These are phyloP conservation scores for Chironomus striatipennis DNA, from an alignment of 1,140 invertebrate genomes.

Conservation along the genomic window DNA sequence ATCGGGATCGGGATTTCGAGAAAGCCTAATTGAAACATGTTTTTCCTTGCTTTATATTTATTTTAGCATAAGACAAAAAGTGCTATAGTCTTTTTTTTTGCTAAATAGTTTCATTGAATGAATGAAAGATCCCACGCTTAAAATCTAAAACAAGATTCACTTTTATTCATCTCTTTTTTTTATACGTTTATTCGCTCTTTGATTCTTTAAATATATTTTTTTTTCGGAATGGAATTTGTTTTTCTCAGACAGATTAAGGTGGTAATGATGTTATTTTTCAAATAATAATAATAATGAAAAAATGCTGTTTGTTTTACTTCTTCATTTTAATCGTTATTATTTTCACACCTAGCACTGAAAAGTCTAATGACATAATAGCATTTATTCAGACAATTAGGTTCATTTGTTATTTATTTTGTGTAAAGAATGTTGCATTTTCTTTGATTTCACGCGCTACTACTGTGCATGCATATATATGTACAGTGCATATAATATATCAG, in stretches of 20 bases:
- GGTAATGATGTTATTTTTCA: conserved; percentile 13
- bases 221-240: conserved; percentile 9
- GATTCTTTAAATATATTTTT: background rate
- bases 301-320: background rate
- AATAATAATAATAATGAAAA: background rate
- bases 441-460: background rate
- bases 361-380: conserved; percentile 9
- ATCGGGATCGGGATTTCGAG: no score
- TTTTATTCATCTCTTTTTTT: background rate
- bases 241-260: background rate
- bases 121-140: conserved; percentile 15
- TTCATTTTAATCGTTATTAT: conserved; percentile 10
- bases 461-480: background rate
- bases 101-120: background rate
- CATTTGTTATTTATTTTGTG: background rate
- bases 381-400: conserved; percentile 9
- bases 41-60: no score
- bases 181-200: background rate
- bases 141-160: conserved; percentile 1
- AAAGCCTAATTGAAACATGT: no score
- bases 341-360: background rate
- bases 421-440: background rate
- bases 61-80: no score
- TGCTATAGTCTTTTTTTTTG: no score
- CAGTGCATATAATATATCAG: background rate